A percentile compares a stretch with the other conserved stretches of the same genome.
These are phyloP conservation scores for Hippocampus comes DNA, from an alignment of 2,113 vertebrate species.

Conservation along the genomic window DNA sequence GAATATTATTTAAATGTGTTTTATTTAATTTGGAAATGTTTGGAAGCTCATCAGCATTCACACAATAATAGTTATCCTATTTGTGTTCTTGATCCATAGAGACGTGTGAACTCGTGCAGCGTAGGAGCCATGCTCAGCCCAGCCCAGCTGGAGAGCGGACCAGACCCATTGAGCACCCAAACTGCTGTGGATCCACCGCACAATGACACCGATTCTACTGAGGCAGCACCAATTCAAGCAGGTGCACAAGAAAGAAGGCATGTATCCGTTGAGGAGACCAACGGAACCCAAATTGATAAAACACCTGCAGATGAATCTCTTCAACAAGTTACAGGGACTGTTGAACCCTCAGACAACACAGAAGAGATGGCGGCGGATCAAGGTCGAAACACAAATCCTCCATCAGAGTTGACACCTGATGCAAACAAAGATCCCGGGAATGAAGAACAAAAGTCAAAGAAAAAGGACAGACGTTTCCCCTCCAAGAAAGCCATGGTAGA, in stretches of 20 bases:
- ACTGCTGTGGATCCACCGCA: constrained; percentile 26
- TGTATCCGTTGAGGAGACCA: neutral
- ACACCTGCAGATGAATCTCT: neutral
- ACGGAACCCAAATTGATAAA: constrained; percentile 22
- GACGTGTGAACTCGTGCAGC: constrained; percentile 4
- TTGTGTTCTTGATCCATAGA: constrained; percentile 10
- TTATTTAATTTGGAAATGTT: neutral
- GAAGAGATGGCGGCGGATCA: constrained; percentile 7
- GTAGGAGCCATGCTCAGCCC: constrained; percentile 53
- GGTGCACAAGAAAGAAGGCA: constrained; percentile 7
- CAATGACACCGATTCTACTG: neutral
- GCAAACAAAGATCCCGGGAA: neutral
- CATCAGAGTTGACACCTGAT: neutral
- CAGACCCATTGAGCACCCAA: constrained; percentile 21
- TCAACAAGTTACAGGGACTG: neutral
- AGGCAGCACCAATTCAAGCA: constrained; percentile 15
- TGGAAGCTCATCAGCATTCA: neutral
- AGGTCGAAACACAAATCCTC: constrained; percentile 10
- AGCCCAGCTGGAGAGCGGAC: constrained; percentile 11
- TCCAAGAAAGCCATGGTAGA: constrained; percentile 71
- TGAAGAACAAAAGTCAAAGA: constrained; percentile 30
- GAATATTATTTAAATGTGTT: neutral
- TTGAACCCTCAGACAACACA: constrained; percentile 4
- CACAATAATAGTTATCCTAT: constrained; percentile 9
- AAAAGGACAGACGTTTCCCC: constrained; percentile 16